Conservation (phyloP, 2,797 vertebrate species). For the Ptychadena robeensis region DNA sequence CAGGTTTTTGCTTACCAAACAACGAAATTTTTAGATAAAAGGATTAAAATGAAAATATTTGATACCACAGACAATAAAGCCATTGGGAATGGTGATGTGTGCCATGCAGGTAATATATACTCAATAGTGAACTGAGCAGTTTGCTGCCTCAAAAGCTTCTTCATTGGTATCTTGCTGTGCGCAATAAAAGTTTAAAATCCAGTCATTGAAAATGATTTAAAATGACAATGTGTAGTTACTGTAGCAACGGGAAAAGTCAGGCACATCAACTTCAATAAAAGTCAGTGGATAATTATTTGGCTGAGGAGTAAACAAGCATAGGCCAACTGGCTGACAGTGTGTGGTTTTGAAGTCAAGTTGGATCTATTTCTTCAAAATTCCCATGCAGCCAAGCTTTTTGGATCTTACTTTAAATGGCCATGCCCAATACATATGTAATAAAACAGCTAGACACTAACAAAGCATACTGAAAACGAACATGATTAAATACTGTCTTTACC, state of each 20-base stretch:
- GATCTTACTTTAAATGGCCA: constrained; percentile 18
- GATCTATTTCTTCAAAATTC: constrained; percentile 40
- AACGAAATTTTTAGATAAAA: not conserved
- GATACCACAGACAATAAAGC: not conserved
- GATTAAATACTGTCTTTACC: not conserved
- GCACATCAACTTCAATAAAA: constrained; percentile 40
- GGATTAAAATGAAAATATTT: not conserved
- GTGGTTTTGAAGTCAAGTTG: constrained; percentile 14
- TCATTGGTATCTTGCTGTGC: constrained; percentile 4
- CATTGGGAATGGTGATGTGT: not conserved
- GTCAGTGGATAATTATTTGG: constrained; percentile 51
- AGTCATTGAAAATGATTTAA: constrained; percentile 30
- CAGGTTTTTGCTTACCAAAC: not conserved
- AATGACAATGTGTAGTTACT: constrained; percentile 30
- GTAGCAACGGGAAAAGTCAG: constrained; percentile 16
- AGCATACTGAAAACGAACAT: not conserved
- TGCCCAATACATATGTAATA: constrained; percentile 16
- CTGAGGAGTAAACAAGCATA: not conserved
- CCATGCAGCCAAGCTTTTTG: constrained; percentile 21
- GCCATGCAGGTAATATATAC: not conserved
- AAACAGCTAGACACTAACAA: constrained; percentile 9
- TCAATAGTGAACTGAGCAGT: not conserved
- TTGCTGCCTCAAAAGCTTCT: not conserved
- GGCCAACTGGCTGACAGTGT: constrained; percentile 39
- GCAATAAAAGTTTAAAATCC: constrained; percentile 6